These are phyloP conservation scores for Busseola fusca DNA, from an alignment of 2,888 invertebrate species.

Conservation along the genomic window DNA sequence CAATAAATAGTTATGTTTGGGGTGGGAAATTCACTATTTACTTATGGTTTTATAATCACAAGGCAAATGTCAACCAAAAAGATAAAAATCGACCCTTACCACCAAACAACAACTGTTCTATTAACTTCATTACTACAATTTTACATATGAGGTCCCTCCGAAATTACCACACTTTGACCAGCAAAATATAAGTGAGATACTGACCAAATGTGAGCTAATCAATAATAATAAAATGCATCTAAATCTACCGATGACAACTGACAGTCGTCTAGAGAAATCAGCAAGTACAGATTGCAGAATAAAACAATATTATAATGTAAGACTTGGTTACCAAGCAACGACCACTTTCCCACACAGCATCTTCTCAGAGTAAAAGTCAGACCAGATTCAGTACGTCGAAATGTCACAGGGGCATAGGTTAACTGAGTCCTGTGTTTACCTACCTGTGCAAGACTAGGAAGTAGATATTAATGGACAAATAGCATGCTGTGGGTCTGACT, in stretches of 20 bases:
- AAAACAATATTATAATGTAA: conserved; percentile 18
- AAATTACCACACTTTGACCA: background rate
- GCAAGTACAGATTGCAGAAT: conserved; percentile 19
- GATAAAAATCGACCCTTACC: background rate
- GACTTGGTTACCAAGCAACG: conserved; percentile 14
- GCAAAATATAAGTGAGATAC: background rate
- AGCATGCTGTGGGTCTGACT: background rate
- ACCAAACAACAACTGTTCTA: background rate
- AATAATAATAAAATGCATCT: background rate
- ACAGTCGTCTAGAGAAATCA: conserved; percentile 12
- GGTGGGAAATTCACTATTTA: background rate
- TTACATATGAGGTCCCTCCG: background rate
- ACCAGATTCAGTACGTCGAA: conserved; percentile 65
- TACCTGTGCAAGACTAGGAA: conserved; percentile 33
- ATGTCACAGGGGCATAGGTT: conserved; percentile 74
- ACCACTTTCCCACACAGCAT: conserved; percentile 66
- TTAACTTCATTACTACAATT: background rate
- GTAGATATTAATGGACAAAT: conserved; percentile 4
- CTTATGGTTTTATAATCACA: background rate
- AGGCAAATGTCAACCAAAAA: background rate
- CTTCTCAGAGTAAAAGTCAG: conserved; percentile 62
- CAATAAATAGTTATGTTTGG: conserved; percentile 18
- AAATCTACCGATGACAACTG: background rate
- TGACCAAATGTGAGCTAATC: background rate
- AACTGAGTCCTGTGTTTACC: conserved; percentile 63